These are phyloP conservation scores for Anolis apletophallus DNA, from an alignment of 2,797 vertebrate species.

Conservation along the genomic window DNA sequence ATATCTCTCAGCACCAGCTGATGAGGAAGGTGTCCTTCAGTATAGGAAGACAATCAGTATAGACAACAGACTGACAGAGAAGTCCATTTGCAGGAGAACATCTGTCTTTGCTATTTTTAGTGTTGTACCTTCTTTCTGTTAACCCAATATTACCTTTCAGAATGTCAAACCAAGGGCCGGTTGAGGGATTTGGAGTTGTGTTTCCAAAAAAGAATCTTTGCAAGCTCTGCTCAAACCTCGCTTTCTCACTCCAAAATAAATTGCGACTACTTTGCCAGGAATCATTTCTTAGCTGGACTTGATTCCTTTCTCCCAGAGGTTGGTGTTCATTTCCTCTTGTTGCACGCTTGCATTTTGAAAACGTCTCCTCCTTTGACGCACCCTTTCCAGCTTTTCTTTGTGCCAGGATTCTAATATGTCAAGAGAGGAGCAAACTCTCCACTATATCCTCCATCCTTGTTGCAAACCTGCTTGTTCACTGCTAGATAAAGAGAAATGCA, in stretches of 20 bases:
- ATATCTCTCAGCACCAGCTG: neutral
- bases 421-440: neutral
- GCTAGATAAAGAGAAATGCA: neutral
- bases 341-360: neutral
- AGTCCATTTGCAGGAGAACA: neutral
- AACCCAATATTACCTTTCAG: neutral
- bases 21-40: neutral
- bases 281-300: neutral
- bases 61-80: neutral
- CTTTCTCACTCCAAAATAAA: neutral
- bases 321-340: neutral
- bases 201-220: no score
- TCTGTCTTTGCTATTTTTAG: neutral
- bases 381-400: neutral
- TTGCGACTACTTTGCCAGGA: neutral
- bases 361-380: neutral
- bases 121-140: neutral
- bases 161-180: neutral
- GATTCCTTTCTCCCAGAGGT: neutral
- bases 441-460: conserved; percentile 8
- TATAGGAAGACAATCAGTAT: no score
- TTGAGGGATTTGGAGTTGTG: no score
- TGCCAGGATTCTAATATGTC: neutral
- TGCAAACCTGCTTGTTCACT: neutral
- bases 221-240: neutral